Base-by-base conservation (phyloP, 2,113 vertebrate genomes). In the Planiliza haematocheilus region DNA sequence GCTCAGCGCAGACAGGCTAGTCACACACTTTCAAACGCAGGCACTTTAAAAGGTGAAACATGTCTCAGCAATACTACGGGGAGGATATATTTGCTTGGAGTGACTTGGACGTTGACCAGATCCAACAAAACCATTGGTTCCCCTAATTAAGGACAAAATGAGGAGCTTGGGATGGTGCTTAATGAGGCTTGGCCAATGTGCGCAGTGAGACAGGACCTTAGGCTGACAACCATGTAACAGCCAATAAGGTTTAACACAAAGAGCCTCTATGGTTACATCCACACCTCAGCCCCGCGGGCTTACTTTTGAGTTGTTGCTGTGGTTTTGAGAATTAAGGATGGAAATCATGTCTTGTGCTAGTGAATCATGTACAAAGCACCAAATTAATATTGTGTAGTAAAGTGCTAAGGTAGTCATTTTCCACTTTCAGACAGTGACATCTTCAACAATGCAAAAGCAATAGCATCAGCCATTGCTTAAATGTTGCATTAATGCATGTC, bases 111-210 rank as follows among this genome's bases (percentile, higher is more conserved):
- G 70, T 90, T 62, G 78, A 86, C 74, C 78, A 79, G 70, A 70
- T 79, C 69, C 51, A 60, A 58, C 70, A 77, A 70, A 81, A 79
- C 67, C 53, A 73, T 60, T 74, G 62, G 58, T 61, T 89, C 42
- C 16, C 57, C 75, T 91, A 92, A 91, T 92, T 88, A 83, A 73
- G 61, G 56, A 59, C 72, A 65, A 62, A 87, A 86, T 49, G 56
- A 84, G 84, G 78, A 77, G 77, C 77, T 82, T 83, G 86, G 79
- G 83, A 85, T 62, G 66, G 17, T 56, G 59, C 41, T 77, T 88
- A 88, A 91, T 90, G 86, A 91, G 86, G 76, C 88, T 77, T 81
- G 85, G 74, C 70, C 69, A 56, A 59, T 78, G 79, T 84, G 79
- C n/a, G 21, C 34, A 82, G 20, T 58, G 69, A 85, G 75, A 67